A percentile compares a stretch with the other conserved stretches of the same genome.
These are phyloP conservation scores for Diploptera punctata DNA, from an alignment of 2,888 invertebrate species.

Conservation along the genomic window DNA sequence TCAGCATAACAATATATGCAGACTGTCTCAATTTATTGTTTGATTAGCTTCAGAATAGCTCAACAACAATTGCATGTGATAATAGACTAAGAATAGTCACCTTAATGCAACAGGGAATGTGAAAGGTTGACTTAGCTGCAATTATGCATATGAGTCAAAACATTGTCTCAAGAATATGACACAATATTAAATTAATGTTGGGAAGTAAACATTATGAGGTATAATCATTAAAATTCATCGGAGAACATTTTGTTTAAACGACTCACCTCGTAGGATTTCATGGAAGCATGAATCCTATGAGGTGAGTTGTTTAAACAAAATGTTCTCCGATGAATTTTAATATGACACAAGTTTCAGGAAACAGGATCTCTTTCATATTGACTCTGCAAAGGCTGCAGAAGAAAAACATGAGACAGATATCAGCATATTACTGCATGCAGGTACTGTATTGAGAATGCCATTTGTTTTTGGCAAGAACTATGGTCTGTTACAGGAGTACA, in stretches of 20 bases:
- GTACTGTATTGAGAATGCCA: neutral
- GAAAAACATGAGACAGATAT: neutral
- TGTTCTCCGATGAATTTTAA: too few relatives aligned
- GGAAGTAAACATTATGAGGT: too few relatives aligned
- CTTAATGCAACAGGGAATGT: neutral
- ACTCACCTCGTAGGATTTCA: too few relatives aligned
- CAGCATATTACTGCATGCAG: neutral
- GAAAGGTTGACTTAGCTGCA: neutral
- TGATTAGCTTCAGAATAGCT: neutral
- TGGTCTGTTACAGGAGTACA: neutral
- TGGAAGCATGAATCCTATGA: too few relatives aligned
- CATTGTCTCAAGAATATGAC: too few relatives aligned
- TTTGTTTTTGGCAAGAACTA: neutral
- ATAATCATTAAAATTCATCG: too few relatives aligned
- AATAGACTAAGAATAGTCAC: neutral
- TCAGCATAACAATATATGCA: neutral
- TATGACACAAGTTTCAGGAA: neutral
- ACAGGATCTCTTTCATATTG: neutral
- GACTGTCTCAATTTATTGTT: neutral
- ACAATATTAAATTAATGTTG: too few relatives aligned
- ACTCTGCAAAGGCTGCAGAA: neutral
- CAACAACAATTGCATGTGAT: neutral
- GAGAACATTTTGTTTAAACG: too few relatives aligned
- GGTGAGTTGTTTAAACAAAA: too few relatives aligned
- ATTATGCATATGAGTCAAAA: neutral